Conservation (phyloP, 2,113 vertebrate species). For the Stictonetta naevosa region DNA sequence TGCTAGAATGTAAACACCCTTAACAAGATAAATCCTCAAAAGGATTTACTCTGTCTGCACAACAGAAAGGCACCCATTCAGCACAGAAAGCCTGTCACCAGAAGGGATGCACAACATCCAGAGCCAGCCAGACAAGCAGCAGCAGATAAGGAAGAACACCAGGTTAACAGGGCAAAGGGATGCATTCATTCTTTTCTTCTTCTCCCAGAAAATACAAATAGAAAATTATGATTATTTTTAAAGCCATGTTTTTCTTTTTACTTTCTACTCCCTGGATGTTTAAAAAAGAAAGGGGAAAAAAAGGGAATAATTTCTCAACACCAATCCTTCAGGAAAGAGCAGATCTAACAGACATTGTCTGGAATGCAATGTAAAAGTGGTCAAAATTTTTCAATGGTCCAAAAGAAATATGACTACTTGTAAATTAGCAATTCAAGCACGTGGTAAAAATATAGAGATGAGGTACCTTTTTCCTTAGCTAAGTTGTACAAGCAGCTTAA, state of each 20-base stretch:
- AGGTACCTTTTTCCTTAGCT: background rate
- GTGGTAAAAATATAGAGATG: rapidly evolving
- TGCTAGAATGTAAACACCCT: background rate
- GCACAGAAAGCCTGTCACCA: background rate
- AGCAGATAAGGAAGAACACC: background rate
- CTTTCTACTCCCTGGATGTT: rapidly evolving
- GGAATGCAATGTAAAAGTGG: background rate
- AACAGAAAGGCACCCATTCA: background rate
- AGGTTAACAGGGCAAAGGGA: background rate
- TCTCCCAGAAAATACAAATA: background rate
- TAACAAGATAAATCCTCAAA: background rate
- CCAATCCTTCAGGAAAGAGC: background rate
- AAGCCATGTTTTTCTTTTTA: background rate
- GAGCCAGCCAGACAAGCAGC: background rate
- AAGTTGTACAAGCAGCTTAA: background rate
- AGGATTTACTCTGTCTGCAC: background rate
- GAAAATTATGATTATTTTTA: background rate
- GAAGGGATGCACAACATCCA: background rate
- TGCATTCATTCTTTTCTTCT: background rate
- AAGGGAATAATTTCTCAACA: background rate
- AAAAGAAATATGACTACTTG: background rate
- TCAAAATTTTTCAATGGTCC: background rate
- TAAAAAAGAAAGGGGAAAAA: background rate
- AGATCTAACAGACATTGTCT: background rate
- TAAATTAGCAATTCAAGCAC: background rate